A percentile compares a stretch with the other conserved stretches of the same genome.
Conservation (phyloP, 2,113 vertebrate species). For the Mobula hypostoma region DNA sequence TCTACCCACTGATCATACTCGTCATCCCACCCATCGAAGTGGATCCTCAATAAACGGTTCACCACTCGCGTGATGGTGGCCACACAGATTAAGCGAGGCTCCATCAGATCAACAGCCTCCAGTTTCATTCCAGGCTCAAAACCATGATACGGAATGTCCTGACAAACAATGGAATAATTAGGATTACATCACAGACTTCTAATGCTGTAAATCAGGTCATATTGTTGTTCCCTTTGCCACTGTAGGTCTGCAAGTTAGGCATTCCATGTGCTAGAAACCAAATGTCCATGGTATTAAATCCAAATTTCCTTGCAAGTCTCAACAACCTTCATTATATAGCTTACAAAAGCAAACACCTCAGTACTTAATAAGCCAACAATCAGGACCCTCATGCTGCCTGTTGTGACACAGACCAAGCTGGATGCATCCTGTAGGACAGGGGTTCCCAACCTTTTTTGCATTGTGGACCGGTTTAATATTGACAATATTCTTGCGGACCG, state of each 20-base stretch:
- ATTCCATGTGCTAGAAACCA: background rate
- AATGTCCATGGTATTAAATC: background rate
- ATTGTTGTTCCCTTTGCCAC: too few species aligned
- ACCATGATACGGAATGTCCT: conserved; percentile 82
- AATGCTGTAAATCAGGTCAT: background rate
- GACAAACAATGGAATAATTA: background rate
- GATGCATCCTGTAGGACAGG: too few species aligned
- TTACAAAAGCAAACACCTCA: background rate
- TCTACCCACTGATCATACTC: conserved; percentile 98
- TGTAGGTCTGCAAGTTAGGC: too few species aligned
- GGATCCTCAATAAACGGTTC: conserved; percentile 80
- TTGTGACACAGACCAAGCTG: background rate
- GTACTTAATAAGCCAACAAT: background rate
- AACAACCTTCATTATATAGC: background rate
- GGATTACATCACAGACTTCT: rapidly evolving
- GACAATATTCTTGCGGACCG: too few species aligned
- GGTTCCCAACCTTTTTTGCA: too few species aligned
- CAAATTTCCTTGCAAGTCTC: background rate
- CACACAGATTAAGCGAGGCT: conserved; percentile 87
- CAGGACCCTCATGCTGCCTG: background rate
- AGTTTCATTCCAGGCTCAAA: conserved; percentile 83
- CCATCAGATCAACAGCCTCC: conserved; percentile 94
- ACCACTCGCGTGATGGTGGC: conserved; percentile 80
- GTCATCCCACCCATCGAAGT: conserved; percentile 91
- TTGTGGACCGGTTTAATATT: too few species aligned